Evolutionary conservation across 2,113 vertebrate genomes (phyloP).

Genomic region (Dipodomys spectabilis): DNA sequence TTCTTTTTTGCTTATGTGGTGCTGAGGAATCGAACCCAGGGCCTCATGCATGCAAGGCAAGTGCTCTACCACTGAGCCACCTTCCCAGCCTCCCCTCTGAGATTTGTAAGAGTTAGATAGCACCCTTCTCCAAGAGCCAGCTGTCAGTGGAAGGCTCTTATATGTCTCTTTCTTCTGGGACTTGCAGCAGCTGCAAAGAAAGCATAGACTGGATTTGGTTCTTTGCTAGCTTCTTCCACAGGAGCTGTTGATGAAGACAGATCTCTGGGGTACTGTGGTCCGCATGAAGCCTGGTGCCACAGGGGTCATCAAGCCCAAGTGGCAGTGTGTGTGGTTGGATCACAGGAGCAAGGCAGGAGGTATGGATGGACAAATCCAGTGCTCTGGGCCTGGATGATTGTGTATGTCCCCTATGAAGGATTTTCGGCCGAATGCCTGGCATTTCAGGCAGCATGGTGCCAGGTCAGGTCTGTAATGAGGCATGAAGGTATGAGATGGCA

Average conservation of each 20-base stretch:
- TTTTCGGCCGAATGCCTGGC: not conserved
- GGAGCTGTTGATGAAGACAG: not conserved
- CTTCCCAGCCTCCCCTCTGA: not conserved
- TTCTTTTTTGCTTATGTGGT: too few relatives aligned
- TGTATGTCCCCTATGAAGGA: not conserved
- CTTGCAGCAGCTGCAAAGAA: not conserved
- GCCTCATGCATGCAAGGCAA: too few relatives aligned
- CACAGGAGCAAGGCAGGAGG: not conserved
- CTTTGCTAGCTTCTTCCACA: not conserved
- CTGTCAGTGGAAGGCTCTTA: not conserved
- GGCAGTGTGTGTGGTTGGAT: too few relatives aligned
- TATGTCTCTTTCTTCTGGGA: slow-evolving; percentile 26
- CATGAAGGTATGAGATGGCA: not conserved
- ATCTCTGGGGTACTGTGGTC: not conserved
- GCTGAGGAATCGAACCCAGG: too few relatives aligned
- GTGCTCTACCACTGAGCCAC: too few relatives aligned
- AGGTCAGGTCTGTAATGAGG: not conserved
- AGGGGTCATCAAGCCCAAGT: too few relatives aligned
- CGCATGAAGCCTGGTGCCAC: not conserved
- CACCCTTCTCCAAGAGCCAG: not conserved
- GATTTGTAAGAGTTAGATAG: not conserved
- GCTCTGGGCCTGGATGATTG: not conserved
- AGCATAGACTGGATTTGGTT: not conserved
- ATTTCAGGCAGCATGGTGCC: not conserved
- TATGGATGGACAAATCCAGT: not conserved